Percentiles rank a stretch among this genome's conserved stretches.
phyloP scores from a whole-genome alignment of 2,888 invertebrate genomes.

The Cataglyphis albicans region DNA sequence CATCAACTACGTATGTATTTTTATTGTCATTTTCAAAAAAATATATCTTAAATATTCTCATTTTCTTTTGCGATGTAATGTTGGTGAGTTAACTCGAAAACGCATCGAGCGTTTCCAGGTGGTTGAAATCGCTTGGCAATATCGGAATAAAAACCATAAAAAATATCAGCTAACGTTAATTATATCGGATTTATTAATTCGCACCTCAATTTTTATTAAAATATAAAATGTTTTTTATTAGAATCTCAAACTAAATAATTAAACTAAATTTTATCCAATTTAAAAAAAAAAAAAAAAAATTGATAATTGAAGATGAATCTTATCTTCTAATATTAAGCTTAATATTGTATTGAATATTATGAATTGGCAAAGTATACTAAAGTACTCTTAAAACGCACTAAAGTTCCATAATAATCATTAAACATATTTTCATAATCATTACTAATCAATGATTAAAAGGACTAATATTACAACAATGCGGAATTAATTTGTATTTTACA shows the following conservation, averaged over 20 bases:
- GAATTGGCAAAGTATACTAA: background rate
- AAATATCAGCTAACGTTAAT: slow-evolving; percentile 1
- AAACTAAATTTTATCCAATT: background rate
- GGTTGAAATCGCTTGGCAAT: background rate
- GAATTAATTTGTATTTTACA: background rate
- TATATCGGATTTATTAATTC: slow-evolving; percentile 1
- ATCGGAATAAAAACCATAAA: slow-evolving; percentile 6
- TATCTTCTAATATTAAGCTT: too few species aligned
- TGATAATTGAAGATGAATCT: background rate
- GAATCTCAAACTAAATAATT: background rate
- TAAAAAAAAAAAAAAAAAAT: too few species aligned
- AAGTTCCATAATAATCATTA: background rate
- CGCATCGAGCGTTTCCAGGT: background rate
- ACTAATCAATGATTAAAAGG: background rate
- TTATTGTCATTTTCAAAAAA: slow-evolving; percentile 8
- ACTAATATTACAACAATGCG: background rate
- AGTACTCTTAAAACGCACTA: background rate
- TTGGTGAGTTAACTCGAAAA: background rate
- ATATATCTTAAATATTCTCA: background rate
- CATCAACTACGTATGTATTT: background rate
- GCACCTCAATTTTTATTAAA: slow-evolving; percentile 8
- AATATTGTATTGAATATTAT: background rate
- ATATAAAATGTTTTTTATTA: background rate
- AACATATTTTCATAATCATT: background rate
- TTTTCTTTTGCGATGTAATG: slow-evolving; percentile 25